phyloP scores from a whole-genome alignment of 2,113 vertebrate species.

The Platanista minor region DNA sequence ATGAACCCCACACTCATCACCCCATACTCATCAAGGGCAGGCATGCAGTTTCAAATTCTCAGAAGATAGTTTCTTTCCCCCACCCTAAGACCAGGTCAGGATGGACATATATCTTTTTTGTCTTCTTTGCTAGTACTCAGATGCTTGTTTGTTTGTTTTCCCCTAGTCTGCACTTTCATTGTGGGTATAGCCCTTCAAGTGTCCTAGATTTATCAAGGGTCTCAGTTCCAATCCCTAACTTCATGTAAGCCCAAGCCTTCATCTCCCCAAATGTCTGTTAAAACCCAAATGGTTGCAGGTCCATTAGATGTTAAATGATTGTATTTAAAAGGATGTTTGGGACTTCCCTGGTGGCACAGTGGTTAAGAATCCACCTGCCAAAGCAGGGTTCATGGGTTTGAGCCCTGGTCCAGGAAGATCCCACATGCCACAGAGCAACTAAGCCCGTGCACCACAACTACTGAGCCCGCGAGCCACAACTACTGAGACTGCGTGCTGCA shows the following conservation, averaged over 20 bases:
- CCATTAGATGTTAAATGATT: neutral
- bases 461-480: too few species aligned
- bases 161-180: neutral
- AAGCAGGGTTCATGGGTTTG: too few species aligned
- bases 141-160: neutral
- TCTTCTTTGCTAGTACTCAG: neutral
- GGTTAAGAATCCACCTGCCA: too few species aligned
- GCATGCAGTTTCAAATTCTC: neutral
- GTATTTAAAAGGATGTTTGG: conserved; percentile 14
- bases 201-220: neutral
- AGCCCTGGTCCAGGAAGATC: too few species aligned
- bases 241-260: neutral
- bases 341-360: too few species aligned
- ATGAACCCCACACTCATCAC: neutral
- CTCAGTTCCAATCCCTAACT: neutral
- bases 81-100: neutral
- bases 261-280: conserved; percentile 26
- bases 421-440: too few species aligned
- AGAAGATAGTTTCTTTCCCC: neutral
- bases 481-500: too few species aligned
- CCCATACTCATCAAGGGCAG: neutral
- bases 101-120: neutral
- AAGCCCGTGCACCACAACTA: too few species aligned
- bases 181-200: neutral
- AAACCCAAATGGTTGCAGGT: neutral